Percentiles rank a stretch among this genome's conserved stretches.
Conservation (phyloP, 2,888 invertebrate genomes). For the Melanargia galathea region DNA sequence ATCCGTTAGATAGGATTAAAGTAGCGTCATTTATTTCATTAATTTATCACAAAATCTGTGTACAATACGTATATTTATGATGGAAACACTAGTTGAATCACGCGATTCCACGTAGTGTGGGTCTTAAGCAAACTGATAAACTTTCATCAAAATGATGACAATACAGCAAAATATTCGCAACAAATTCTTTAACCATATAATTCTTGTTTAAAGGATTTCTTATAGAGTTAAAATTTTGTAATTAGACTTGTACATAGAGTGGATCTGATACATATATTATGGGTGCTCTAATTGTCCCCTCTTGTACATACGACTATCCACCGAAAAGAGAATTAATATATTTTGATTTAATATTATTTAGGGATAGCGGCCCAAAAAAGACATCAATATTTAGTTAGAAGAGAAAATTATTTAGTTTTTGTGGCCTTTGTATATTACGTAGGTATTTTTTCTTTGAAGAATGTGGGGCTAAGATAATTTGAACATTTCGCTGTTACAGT, state of each 20-base stretch:
- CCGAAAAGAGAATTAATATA: slow-evolving; percentile 46
- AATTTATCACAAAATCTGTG: too few species aligned
- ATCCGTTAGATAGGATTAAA: slow-evolving; percentile 16
- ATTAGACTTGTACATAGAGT: slow-evolving; percentile 25
- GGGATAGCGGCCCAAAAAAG: slow-evolving; percentile 14
- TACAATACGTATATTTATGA: too few species aligned
- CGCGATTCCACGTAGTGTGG: too few species aligned
- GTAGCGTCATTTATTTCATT: neutral
- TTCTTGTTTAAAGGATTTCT: neutral
- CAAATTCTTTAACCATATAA: neutral
- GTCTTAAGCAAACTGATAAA: too few species aligned
- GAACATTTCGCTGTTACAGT: too few species aligned
- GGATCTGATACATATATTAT: slow-evolving; percentile 7
- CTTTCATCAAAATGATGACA: too few species aligned
- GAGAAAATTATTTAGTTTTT: neutral
- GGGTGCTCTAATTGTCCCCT: neutral
- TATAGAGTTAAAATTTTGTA: slow-evolving; percentile 7
- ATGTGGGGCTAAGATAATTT: neutral
- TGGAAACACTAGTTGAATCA: too few species aligned
- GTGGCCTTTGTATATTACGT: slow-evolving; percentile 8
- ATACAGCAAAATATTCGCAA: neutral
- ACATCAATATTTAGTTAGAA: neutral
- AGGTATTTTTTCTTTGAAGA: neutral
- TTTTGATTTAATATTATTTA: slow-evolving; percentile 39
- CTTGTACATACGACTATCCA: slow-evolving; percentile 41